phyloP scores from a whole-genome alignment of 2,888 invertebrate species.

The Abscondita cerata region DNA sequence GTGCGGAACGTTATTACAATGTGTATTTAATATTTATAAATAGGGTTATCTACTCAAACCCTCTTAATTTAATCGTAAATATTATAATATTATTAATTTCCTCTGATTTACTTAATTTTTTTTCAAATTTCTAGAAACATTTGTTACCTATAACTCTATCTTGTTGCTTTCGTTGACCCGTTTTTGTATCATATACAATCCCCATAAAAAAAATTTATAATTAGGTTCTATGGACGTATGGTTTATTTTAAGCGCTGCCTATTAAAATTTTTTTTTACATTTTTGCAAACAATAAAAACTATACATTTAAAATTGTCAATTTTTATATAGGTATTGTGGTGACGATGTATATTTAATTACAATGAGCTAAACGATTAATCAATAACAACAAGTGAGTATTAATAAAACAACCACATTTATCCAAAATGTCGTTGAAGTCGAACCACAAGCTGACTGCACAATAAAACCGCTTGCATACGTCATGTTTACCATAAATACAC shows the following conservation, averaged over 20 bases:
- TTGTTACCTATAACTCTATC: no score
- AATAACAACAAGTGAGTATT: conserved; percentile 52
- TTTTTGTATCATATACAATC: no score
- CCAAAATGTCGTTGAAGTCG: conserved; percentile 49
- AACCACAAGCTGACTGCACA: conserved; percentile 43
- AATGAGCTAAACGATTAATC: conserved; percentile 49
- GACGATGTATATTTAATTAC: conserved; percentile 25
- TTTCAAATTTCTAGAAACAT: no score
- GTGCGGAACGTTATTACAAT: no score
- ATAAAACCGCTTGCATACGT: conserved; percentile 60
- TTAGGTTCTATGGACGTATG: conserved; percentile 53
- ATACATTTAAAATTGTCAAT: conserved; percentile 46
- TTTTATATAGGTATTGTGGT: conserved; percentile 16
- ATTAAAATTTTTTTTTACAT: conserved; percentile 59
- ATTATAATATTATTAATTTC: no score
- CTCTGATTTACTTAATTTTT: no score
- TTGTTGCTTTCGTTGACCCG: no score
- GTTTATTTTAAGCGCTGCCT: conserved; percentile 58
- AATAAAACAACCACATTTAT: conserved; percentile 55
- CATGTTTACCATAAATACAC: conserved; percentile 68
- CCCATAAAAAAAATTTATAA: no score
- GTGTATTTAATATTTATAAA: no score
- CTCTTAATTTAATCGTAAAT: no score
- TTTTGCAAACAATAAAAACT: conserved; percentile 57
- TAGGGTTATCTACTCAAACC: no score